Percentiles rank a stretch among this genome's conserved stretches.
Conservation (phyloP, 2,797 vertebrate species). For the Borostomias antarcticus region DNA sequence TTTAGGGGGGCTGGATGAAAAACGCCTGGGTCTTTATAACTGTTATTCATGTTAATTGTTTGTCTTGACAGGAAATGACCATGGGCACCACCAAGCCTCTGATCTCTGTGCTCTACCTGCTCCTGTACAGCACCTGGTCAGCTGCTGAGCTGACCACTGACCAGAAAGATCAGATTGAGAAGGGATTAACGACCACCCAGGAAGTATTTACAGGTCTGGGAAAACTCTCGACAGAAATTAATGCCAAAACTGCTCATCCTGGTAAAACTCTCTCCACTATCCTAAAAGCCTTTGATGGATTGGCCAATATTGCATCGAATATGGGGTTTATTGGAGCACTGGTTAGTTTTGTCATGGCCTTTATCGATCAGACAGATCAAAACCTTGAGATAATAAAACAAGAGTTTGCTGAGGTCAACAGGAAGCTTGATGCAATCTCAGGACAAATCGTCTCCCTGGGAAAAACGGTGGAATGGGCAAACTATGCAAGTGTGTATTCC, state of each 20-base stretch:
- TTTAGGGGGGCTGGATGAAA: too few species aligned
- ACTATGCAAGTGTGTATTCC: slow-evolving; percentile 14
- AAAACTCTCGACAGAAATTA: not conserved
- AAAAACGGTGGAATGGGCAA: slow-evolving; percentile 3
- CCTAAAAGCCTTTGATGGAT: not conserved
- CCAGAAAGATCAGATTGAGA: not conserved
- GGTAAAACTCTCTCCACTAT: not conserved
- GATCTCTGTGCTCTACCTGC: not conserved
- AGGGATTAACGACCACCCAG: not conserved
- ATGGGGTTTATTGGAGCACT: slow-evolving; percentile 13
- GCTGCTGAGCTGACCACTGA: too few species aligned
- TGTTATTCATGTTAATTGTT: too few species aligned
- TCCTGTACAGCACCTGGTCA: slow-evolving; percentile 1
- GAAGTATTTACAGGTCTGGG: not conserved
- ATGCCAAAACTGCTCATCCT: not conserved
- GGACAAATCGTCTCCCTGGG: not conserved
- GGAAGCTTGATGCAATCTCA: slow-evolving; percentile 10
- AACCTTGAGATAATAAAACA: not conserved
- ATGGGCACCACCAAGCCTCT: not conserved
- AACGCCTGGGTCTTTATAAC: too few species aligned
- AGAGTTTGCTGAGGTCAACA: slow-evolving; percentile 14
- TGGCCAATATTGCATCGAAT: slow-evolving; percentile 8
- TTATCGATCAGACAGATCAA: slow-evolving; percentile 10
- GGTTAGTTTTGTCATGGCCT: slow-evolving; percentile 1
- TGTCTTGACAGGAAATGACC: too few species aligned